Percentiles rank a stretch among this genome's conserved stretches.
Conservation (phyloP, 2,113 vertebrate species). For the Anseranas semipalmata region DNA sequence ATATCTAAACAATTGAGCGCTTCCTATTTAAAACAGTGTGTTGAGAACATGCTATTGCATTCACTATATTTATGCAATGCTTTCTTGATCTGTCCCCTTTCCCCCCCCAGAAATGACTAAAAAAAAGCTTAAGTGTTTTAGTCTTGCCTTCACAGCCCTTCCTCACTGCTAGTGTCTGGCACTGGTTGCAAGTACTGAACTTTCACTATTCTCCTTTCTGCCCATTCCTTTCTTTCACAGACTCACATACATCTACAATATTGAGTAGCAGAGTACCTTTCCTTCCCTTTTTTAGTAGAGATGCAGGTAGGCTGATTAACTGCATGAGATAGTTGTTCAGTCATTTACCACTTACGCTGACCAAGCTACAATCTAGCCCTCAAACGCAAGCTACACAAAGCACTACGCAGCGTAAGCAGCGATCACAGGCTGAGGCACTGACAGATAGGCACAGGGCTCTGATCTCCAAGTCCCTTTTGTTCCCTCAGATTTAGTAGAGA, state of each 20-base stretch:
- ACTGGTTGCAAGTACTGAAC: rapidly evolving
- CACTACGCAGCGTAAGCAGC: neutral
- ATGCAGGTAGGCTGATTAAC: neutral
- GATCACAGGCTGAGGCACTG: neutral
- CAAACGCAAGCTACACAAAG: neutral
- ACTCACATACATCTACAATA: rapidly evolving
- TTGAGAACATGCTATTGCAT: neutral
- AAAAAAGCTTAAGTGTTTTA: neutral
- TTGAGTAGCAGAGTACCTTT: neutral
- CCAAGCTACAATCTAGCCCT: neutral
- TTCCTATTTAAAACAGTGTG: neutral
- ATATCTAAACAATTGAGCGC: neutral
- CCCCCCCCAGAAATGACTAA: neutral
- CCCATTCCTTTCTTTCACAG: neutral
- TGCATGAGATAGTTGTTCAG: neutral
- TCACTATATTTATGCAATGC: neutral
- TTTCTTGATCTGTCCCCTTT: neutral
- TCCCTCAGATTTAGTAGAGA: neutral
- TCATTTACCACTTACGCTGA: neutral
- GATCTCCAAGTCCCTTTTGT: slow-evolving; percentile 24
- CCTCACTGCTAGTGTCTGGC: neutral
- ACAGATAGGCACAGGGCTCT: neutral
- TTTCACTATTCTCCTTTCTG: neutral
- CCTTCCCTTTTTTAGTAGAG: neutral
- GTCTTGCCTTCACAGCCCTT: neutral